These are phyloP conservation scores for Drosophila ercepeae DNA, from an alignment of 1,140 invertebrate species.

Conservation along the genomic window DNA sequence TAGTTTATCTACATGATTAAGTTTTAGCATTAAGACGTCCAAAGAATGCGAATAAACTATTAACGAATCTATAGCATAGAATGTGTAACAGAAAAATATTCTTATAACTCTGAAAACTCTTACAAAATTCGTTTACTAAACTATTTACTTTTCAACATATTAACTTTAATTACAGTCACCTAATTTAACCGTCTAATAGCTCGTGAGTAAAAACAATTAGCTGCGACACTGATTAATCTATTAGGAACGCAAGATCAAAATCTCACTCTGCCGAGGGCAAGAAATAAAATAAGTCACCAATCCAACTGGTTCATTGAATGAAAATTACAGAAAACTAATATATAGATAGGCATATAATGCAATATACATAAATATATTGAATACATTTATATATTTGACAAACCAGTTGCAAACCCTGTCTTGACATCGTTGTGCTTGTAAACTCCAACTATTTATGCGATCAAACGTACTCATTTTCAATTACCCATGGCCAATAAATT, in stretches of 20 bases:
- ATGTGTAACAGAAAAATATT: not conserved
- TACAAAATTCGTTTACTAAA: not conserved
- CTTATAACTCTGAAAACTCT: not conserved
- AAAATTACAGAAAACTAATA: not conserved
- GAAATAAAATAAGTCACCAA: not conserved
- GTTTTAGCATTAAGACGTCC: constrained; percentile 12
- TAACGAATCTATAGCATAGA: not conserved
- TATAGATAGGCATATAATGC: no score
- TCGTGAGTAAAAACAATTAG: constrained; percentile 27
- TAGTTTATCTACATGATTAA: constrained; percentile 18
- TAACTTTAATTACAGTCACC: not conserved
- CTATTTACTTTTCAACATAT: not conserved
- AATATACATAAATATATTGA: not conserved
- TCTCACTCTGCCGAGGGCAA: not conserved
- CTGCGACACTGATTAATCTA: constrained; percentile 20
- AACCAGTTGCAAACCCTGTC: constrained; percentile 18
- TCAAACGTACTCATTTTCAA: not conserved
- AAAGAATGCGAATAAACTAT: constrained; percentile 27
- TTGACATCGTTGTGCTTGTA: not conserved
- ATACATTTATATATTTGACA: not conserved
- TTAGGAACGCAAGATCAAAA: constrained; percentile 15
- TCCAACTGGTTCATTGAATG: constrained; percentile 38
- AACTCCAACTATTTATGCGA: not conserved
- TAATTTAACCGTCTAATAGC: constrained; percentile 18
- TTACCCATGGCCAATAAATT: not conserved